phyloP scores from a whole-genome alignment of 1,140 invertebrate genomes.

The Zaprionus camerounensis region DNA sequence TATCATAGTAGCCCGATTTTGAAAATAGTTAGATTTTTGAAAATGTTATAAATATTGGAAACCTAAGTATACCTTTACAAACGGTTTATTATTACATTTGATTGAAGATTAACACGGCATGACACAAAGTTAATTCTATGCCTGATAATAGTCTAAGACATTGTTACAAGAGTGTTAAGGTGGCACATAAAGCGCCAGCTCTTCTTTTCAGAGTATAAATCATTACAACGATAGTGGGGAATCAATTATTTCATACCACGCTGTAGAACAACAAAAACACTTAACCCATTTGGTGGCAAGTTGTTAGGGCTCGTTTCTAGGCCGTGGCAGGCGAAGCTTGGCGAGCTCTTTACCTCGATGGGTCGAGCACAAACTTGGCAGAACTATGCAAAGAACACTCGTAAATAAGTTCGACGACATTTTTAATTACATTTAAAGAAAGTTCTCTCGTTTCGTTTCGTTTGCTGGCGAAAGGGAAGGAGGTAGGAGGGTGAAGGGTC shows the following conservation, averaged over 20 bases:
- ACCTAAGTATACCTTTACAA: no score
- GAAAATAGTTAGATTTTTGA: no score
- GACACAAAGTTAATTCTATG: no score
- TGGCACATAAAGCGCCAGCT: no score
- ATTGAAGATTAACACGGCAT: no score
- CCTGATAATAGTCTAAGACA: no score
- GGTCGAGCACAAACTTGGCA: slow-evolving; percentile 41
- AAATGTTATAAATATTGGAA: no score
- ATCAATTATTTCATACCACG: not conserved
- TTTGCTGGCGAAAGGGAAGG: not conserved
- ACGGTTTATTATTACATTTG: no score
- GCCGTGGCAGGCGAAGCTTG: slow-evolving; percentile 1
- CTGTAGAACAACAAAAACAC: not conserved
- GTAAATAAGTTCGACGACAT: slow-evolving; percentile 82
- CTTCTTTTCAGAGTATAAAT: not conserved
- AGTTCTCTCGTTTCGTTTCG: slow-evolving; percentile 42
- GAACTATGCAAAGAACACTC: slow-evolving; percentile 72
- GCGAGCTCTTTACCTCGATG: slow-evolving; percentile 1
- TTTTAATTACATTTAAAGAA: slow-evolving; percentile 80
- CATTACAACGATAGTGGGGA: not conserved
- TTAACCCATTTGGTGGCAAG: not conserved
- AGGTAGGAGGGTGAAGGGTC: not conserved
- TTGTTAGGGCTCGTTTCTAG: not conserved
- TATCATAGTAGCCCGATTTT: no score
- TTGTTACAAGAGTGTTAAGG: no score